Conservation (phyloP, 1,140 invertebrate species). For the Glomeris maerens region DNA sequence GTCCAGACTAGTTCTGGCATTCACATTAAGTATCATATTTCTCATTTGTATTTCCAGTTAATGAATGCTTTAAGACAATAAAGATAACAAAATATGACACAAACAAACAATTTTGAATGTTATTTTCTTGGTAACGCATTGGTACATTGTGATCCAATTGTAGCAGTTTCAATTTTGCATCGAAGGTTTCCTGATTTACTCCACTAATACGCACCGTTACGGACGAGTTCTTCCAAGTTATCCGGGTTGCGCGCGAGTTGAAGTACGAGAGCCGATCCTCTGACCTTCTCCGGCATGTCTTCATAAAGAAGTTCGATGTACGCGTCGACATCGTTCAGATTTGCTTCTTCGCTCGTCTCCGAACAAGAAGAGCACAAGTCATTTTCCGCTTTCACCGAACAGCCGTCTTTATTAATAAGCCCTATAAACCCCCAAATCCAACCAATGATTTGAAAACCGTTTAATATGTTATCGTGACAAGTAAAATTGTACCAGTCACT, state of each 20-base stretch:
- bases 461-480: conserved; percentile 9
- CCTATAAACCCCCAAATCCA: too few relatives aligned
- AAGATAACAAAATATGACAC: too few relatives aligned
- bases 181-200: too few relatives aligned
- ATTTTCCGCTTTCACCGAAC: conserved; percentile 26
- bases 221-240: conserved; percentile 81
- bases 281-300: conserved; percentile 80
- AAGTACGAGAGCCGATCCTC: conserved; percentile 78
- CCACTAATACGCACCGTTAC: conserved; percentile 52
- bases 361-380: conserved; percentile 25
- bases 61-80: conserved; percentile 2
- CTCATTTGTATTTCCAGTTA: too few relatives aligned
- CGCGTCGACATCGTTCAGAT: conserved; percentile 57
- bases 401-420: too few relatives aligned
- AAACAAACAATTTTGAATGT: too few relatives aligned
- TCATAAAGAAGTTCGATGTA: conserved; percentile 96
- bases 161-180: too few relatives aligned
- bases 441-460: conserved; percentile 13
- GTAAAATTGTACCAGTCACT: too few relatives aligned
- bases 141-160: too few relatives aligned
- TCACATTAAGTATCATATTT: too few relatives aligned
- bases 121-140: too few relatives aligned
- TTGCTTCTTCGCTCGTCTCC: conserved; percentile 44
- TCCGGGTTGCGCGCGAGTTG: conserved; percentile 81
- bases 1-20: too few relatives aligned